Evolutionary conservation across 2,888 invertebrate genomes (phyloP), one percentile per base, ranked within the genome.

Genomic region (Nemapogon koenigi): DNA sequence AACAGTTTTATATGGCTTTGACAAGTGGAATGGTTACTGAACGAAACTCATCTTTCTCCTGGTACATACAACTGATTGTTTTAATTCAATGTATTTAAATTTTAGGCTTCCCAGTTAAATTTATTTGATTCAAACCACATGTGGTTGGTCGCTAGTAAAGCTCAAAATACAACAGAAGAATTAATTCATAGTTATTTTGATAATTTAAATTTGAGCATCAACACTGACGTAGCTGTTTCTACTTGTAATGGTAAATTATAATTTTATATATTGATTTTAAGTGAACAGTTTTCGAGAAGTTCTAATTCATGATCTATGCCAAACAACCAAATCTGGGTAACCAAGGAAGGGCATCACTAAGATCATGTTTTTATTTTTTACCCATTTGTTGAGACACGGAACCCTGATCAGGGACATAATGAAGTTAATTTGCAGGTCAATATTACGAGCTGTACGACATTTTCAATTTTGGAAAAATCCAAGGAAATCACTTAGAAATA

Each of bases 381-480:
- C n/a, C n/a, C n/a, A n/a, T n/a, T n/a, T 32, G 17, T 32, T 11
- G 8, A 11, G 7, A 14, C 11, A n/a, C n/a, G 14, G 8, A 3
- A 3, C 14, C 14, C 14, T 11, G 11, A 29, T 14, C 2, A 6
- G n/a, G 16, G n/a, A 3, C 10, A 32, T 32, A 13, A 13, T 18
- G n/a, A 39, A 32, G 41, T 38, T 42, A 39, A 40, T 44, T 57
- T 50, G 38, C 51, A 70, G 75, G 47, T 4, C 43, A 39, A 1
- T 40, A 40, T 27, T 64, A 57, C 41, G 43, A 46, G 16, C 37
- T 73, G 8, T 55, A 47, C 14, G 70, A 71, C 22, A 55, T 70
- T 27, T 76, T 59, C 46, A 76, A 68, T 52, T 73, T 61, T 38
- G 75, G 76, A 2, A 63, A 53, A 49, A 60, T 68, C 40, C 75